Base-by-base conservation (phyloP, 64 coral and sea anemone genomes). In the Montipora efflorescens region DNA sequence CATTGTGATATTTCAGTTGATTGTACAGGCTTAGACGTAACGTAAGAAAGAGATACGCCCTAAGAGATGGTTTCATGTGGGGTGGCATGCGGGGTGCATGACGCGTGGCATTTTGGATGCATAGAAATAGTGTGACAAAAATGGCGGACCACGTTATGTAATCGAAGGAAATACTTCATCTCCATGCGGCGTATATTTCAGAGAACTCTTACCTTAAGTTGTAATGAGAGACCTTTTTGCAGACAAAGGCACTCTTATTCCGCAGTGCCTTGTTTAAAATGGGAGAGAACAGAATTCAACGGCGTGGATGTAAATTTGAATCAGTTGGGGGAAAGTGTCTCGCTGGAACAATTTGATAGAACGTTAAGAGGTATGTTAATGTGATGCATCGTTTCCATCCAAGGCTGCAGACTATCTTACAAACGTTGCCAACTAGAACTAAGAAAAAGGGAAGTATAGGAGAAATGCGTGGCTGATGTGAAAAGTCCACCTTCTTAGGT, bases 271-370 rank as follows among this genome's bases (percentile, higher is more conserved):
- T 68, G 70, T 22, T 36, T 96, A 16, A 89, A 89, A 84, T 96
- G 95, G 95, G 48, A 93, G 5, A 78, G 85, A 3, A 86, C 92
- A 4, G 53, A 91, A 5, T 96, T 96, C 78, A 92, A 96, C 28
- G 95, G 95, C 19, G 78, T 92, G 0, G 67, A 84, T 11, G 90
- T 91, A 50, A 80, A 96, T 70, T 73, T 96, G 22, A 79, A 78
- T 62, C 84, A 89, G 28, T 43, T 96, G 10, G 82, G 50, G 51
- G 75, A 57, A 4, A 61, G 55, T 4, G 82, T 50, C 48, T 12
- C 12, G 16, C n/a, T 62, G 1, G 74, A 52, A 59, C 85, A 93
- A 9, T 96, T 96, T 67, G 71, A 72, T 8, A 74, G 46, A 20
- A 66, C 67, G 51, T 80, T 96, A 44, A 80, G 46, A 71, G 90